phyloP scores from a whole-genome alignment of 2,888 invertebrate genomes.

The Idaea straminata region DNA sequence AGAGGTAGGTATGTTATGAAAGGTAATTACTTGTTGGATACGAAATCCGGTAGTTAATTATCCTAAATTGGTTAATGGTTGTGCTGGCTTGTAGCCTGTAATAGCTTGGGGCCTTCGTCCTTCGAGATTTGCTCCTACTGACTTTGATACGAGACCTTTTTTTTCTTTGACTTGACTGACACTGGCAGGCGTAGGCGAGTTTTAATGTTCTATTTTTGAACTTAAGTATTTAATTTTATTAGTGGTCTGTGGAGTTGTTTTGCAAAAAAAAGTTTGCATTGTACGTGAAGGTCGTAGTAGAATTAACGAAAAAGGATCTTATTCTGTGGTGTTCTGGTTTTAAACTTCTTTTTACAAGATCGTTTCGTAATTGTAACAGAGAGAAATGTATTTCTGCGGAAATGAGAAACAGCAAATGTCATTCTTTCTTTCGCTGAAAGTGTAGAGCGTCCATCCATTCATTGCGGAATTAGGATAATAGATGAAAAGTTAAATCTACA shows the following conservation, averaged over 20 bases:
- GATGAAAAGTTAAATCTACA: no score
- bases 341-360: not conserved
- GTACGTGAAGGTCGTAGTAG: not conserved
- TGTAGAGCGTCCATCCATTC: not conserved
- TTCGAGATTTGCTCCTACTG: constrained; percentile 5
- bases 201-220: not conserved
- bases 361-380: not conserved
- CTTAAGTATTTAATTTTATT: not conserved
- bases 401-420: not conserved
- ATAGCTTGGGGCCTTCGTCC: constrained; percentile 34
- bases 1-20: constrained; percentile 65
- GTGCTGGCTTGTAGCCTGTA: constrained; percentile 60
- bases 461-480: no score
- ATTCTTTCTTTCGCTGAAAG: not conserved
- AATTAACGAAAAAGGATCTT: not conserved
- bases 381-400: not conserved
- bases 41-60: constrained; percentile 80
- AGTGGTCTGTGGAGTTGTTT: not conserved
- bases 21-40: constrained; percentile 68
- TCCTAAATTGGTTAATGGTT: constrained; percentile 78
- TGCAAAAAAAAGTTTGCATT: not conserved
- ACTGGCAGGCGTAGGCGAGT: not conserved
- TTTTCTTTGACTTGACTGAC: not conserved
- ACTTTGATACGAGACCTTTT: constrained; percentile 5
- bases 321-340: not conserved